Base-by-base conservation (phyloP, 2,888 invertebrate genomes). In the Drosophila merina region DNA sequence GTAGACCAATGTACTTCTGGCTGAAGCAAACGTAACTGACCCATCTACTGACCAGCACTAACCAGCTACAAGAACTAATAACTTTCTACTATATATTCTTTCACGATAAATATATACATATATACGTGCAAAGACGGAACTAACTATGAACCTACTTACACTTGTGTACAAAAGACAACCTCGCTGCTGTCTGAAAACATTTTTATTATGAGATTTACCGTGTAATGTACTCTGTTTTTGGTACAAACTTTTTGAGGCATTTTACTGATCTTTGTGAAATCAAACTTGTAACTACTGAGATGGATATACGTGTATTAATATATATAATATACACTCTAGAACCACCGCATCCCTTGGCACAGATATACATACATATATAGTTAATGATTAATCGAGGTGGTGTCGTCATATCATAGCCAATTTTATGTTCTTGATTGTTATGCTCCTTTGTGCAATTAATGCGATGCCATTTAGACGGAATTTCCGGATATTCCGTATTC, bases 161-260 rank as follows among this genome's bases (percentile, higher is more conserved):
- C 51, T 56, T 52, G 52, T 71, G 67, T 72, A 72, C 58, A 72
- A 59, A 63, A 47, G 72, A 62, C 62, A 12, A 59, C 40, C 14
- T 5, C 7, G 31, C 40, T 28, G 64, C 48, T 36, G 55, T 64
- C 55, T 20, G 33, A 38, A 59, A 67, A 49, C 40, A 48, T 72
- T 77, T 85, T 85, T 80, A 75, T 73, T 82, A 74, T 75, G 79
- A 83, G 73, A 88, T 86, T 79, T 78, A 81, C 76, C 72, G 66
- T 70, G 77, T 60, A 69, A 72, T 79, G 76, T 86, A 88, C 79
- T 80, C 74, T 58, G 68, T 73, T 77, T 79, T 82, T 79, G 85
- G 82, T 82, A 85, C 79, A 83, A 73, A 69, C 78, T 88, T 81
- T 88, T 89, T 77, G 79, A 86, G 70, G 81, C 80, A 85, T 81